These are phyloP conservation scores for Folsomia candida DNA, from an alignment of 2,888 invertebrate species.

Conservation along the genomic window DNA sequence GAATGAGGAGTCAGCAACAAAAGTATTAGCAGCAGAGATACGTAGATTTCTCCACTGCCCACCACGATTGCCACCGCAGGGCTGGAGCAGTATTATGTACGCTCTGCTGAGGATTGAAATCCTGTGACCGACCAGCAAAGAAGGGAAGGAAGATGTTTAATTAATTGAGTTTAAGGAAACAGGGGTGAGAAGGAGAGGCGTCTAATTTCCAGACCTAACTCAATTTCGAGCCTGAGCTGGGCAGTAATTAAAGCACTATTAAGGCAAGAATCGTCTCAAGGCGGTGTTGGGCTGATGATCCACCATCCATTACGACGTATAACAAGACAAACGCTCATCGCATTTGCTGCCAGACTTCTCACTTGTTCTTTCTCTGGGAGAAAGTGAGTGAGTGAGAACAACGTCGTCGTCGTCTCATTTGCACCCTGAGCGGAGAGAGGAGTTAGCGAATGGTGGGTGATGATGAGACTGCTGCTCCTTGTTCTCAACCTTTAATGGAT, in stretches of 20 bases:
- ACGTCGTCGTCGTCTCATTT: not conserved
- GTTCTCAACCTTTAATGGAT: not conserved
- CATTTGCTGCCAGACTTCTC: not conserved
- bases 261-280: not conserved
- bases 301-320: too few species aligned
- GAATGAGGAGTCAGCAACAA: too few species aligned
- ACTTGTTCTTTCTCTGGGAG: not conserved
- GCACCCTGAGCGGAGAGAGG: not conserved
- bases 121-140: not conserved
- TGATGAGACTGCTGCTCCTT: not conserved
- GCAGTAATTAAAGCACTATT: not conserved
- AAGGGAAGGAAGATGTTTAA: slow-evolving; percentile 7
- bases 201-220: not conserved
- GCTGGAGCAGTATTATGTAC: not conserved
- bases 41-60: too few species aligned
- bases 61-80: not conserved
- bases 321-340: not conserved
- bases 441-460: not conserved
- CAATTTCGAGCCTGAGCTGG: not conserved
- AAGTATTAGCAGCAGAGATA: not conserved
- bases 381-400: too few species aligned
- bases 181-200: not conserved
- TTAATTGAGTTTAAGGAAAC: slow-evolving; percentile 3
- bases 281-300: not conserved
- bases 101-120: not conserved